Evolutionary conservation across 2,113 vertebrate species (phyloP).

Genomic region (Ranitomeya imitator): DNA sequence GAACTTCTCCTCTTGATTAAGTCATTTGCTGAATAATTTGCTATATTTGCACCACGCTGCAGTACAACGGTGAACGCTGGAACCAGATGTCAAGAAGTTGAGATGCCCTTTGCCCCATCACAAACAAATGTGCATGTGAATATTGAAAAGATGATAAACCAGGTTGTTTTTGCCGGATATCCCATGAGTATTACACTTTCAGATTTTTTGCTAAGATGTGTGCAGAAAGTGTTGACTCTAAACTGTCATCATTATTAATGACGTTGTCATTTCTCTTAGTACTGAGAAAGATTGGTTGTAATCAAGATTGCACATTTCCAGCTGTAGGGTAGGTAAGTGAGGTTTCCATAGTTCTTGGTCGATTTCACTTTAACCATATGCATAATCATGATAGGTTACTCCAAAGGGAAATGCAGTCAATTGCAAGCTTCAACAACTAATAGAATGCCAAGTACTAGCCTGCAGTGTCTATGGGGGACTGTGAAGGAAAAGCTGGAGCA

Average conservation of each 20-base stretch:
- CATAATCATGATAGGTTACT: not conserved
- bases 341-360: not conserved
- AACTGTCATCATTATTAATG: not conserved
- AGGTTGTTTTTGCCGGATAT: not conserved
- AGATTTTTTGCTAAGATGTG: not conserved
- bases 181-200: not conserved
- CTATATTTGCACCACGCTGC: not conserved
- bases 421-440: not conserved
- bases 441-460: not conserved
- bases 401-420: not conserved
- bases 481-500: not conserved
- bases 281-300: not conserved
- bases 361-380: not conserved
- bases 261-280: not conserved
- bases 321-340: not conserved
- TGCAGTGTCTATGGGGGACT: not conserved
- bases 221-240: not conserved
- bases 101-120: not conserved
- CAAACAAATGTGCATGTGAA: not conserved
- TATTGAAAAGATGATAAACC: not conserved
- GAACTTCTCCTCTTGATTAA: not conserved
- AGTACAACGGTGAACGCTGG: not conserved
- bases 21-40: not conserved
- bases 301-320: not conserved
- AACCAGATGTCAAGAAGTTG: not conserved